Evolutionary conservation across 2,888 invertebrate genomes (phyloP).

Genomic region (Acleris holmiana): DNA sequence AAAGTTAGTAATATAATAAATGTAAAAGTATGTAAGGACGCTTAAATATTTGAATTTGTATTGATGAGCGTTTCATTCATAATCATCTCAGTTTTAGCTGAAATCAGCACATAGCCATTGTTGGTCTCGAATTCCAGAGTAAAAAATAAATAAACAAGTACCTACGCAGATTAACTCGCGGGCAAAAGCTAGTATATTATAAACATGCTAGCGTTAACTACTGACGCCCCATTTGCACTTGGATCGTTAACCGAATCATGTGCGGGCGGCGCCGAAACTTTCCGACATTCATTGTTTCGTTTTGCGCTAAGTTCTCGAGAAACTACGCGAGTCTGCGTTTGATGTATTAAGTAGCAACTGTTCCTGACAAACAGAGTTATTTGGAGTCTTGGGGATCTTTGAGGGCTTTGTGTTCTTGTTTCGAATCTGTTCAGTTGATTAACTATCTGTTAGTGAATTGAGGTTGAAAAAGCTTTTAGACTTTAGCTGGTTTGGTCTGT

Average conservation of each 20-base stretch:
- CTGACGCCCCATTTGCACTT: slow-evolving; percentile 3
- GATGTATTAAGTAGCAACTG: slow-evolving; percentile 24
- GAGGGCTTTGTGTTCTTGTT: slow-evolving; percentile 16
- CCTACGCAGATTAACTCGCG: too few species aligned
- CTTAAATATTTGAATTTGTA: too few species aligned
- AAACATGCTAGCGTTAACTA: too few species aligned
- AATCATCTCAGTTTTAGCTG: too few species aligned
- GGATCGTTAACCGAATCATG: slow-evolving; percentile 7
- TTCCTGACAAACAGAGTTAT: slow-evolving; percentile 27
- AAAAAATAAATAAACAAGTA: too few species aligned
- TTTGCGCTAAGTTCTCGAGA: neutral
- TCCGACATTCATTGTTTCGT: slow-evolving; percentile 21
- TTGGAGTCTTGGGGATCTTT: slow-evolving; percentile 5
- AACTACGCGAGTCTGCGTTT: slow-evolving; percentile 28
- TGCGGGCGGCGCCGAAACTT: slow-evolving; percentile 15
- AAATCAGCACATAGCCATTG: too few species aligned
- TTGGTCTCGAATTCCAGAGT: too few species aligned
- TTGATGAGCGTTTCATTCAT: too few species aligned
- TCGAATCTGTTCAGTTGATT: neutral
- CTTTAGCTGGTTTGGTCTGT: neutral
- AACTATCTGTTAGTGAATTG: neutral
- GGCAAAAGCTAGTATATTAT: too few species aligned
- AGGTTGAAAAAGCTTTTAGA: neutral
- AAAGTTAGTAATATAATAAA: too few species aligned
- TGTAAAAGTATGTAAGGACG: too few species aligned